phyloP scores from a whole-genome alignment of 2,888 invertebrate species.

The Himalopsyche anomala region DNA sequence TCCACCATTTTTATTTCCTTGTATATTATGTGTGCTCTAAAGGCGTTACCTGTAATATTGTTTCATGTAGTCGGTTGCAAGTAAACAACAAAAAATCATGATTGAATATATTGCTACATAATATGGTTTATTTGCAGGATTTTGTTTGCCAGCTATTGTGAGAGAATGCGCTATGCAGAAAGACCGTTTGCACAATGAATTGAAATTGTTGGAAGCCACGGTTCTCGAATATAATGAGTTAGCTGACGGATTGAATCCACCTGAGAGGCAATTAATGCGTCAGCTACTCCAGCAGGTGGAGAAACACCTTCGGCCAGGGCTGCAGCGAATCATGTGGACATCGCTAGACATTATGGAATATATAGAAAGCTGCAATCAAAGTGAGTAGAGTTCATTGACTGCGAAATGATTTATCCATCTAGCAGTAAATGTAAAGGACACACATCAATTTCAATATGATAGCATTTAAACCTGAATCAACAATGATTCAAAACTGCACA shows the following conservation, averaged over 20 bases:
- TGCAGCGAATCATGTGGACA: constrained; percentile 90
- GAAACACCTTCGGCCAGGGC: constrained; percentile 86
- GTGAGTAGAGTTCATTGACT: constrained; percentile 39
- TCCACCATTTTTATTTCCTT: neutral
- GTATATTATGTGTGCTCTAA: too few relatives aligned
- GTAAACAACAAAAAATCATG: neutral
- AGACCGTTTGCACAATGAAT: constrained; percentile 80
- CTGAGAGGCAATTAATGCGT: constrained; percentile 85
- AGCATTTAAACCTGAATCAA: too few relatives aligned
- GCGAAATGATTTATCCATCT: too few relatives aligned
- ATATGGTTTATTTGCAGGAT: constrained; percentile 68
- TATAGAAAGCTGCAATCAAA: constrained; percentile 76
- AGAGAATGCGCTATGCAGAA: constrained; percentile 80
- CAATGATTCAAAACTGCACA: too few relatives aligned
- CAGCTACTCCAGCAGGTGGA: constrained; percentile 84
- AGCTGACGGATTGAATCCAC: constrained; percentile 80
- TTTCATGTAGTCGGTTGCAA: neutral
- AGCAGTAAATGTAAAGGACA: too few relatives aligned
- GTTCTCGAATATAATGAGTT: constrained; percentile 82
- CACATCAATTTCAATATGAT: too few relatives aligned
- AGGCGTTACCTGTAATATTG: neutral
- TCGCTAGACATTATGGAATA: constrained; percentile 89
- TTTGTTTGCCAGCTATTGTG: constrained; percentile 73
- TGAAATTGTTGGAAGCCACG: constrained; percentile 79
- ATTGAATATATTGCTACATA: too few relatives aligned